Evolutionary conservation across 1,140 invertebrate species (phyloP).

Genomic region (Halictus rubicundus): DNA sequence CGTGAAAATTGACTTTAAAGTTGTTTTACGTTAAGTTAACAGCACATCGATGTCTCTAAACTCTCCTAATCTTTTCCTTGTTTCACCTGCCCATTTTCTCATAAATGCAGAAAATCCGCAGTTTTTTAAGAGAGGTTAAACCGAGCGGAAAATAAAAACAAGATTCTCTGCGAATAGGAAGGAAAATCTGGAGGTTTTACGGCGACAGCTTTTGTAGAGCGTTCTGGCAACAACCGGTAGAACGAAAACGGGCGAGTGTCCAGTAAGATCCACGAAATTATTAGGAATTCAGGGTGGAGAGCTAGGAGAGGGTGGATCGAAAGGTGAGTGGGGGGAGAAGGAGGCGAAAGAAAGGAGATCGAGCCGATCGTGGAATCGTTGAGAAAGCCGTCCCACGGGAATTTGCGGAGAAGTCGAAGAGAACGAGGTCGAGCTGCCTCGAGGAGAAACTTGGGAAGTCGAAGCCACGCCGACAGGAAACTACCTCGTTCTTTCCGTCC

Average conservation of each 20-base stretch:
- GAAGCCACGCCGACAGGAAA: background rate
- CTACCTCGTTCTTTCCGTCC: conserved; percentile 1
- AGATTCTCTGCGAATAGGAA: too few species aligned
- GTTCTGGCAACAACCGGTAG: background rate
- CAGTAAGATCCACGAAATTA: background rate
- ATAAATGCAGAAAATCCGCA: too few species aligned
- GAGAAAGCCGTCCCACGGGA: background rate
- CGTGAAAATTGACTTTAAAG: too few species aligned
- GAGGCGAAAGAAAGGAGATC: background rate
- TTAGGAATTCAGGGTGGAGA: background rate
- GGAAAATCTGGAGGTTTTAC: background rate
- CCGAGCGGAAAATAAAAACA: too few species aligned
- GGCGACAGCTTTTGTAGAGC: background rate
- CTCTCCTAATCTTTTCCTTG: too few species aligned
- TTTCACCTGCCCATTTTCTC: too few species aligned
- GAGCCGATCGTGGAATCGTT: conserved; percentile 22
- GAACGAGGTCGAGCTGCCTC: background rate
- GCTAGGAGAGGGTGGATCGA: background rate
- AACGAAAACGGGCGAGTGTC: background rate
- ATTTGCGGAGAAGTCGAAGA: background rate
- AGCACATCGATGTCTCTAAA: too few species aligned
- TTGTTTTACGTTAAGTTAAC: too few species aligned
- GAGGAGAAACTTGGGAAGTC: background rate
- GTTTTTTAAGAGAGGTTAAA: too few species aligned
- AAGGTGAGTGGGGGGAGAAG: background rate